These are phyloP conservation scores for Drosophila azteca DNA, from an alignment of 1,140 invertebrate species.

Conservation along the genomic window DNA sequence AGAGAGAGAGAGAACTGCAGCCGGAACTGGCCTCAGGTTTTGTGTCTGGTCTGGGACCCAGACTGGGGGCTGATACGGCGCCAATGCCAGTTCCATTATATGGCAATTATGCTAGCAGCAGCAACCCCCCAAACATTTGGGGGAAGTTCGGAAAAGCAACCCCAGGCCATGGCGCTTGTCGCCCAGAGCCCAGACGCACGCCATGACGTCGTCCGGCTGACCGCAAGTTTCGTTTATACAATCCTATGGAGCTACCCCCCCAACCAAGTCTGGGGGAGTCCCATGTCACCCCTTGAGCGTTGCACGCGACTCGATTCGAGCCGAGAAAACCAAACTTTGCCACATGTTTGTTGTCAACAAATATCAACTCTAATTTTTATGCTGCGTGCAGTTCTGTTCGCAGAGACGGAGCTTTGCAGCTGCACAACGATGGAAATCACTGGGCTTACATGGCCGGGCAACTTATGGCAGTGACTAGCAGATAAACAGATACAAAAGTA, in stretches of 20 bases:
- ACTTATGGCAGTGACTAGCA: constrained; percentile 49
- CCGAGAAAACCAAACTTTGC: constrained; percentile 55
- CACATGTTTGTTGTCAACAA: constrained; percentile 76
- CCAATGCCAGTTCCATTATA: constrained; percentile 53
- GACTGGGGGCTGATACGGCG: constrained; percentile 22
- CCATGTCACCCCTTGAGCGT: constrained; percentile 4
- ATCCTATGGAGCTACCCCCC: constrained; percentile 39
- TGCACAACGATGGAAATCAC: constrained; percentile 61
- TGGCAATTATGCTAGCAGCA: constrained; percentile 72
- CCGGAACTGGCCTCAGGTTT: constrained; percentile 46
- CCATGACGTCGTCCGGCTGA: constrained; percentile 45
- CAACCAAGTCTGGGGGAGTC: constrained; percentile 20
- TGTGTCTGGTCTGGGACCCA: too few relatives aligned
- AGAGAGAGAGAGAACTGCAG: constrained; percentile 46
- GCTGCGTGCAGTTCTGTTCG: constrained; percentile 48
- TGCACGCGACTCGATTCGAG: constrained; percentile 13
- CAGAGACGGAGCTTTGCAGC: constrained; percentile 44
- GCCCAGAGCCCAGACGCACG: constrained; percentile 46
- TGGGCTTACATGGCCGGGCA: constrained; percentile 36
- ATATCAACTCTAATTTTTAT: constrained; percentile 67
- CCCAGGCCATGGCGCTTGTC: constrained; percentile 36
- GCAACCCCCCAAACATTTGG: constrained; percentile 40
- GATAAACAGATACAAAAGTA: constrained; percentile 62
- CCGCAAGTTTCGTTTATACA: constrained; percentile 63
- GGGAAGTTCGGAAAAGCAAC: constrained; percentile 51